A percentile compares a stretch with the other conserved stretches of the same genome.
Evolutionary conservation across 2,113 vertebrate species (phyloP).

Genomic region (Eubucco bourcierii): DNA sequence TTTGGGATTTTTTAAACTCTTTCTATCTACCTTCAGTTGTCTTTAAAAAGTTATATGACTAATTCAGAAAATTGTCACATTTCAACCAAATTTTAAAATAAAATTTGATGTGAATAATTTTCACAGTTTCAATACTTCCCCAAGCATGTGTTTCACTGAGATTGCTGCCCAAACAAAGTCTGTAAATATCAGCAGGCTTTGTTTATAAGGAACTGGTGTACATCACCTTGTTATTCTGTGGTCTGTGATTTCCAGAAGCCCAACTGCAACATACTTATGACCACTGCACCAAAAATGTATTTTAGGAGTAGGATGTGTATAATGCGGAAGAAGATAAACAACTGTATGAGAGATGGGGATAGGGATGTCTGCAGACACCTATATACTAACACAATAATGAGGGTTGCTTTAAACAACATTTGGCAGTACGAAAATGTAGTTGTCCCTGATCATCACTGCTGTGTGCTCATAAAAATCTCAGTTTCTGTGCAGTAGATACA

Average conservation of each 20-base stretch:
- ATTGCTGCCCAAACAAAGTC: background rate
- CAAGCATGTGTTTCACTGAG: background rate
- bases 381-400: background rate
- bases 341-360: background rate
- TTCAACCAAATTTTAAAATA: background rate
- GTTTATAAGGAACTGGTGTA: background rate
- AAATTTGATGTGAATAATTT: background rate
- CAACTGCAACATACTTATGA: background rate
- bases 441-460: background rate
- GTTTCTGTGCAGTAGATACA: background rate
- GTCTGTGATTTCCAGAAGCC: background rate
- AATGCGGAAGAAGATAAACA: background rate
- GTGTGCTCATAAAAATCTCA: background rate
- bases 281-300: background rate
- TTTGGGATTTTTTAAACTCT: background rate
- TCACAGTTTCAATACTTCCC: background rate
- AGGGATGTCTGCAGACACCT: rapidly evolving
- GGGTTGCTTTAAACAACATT: rapidly evolving
- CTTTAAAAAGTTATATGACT: background rate
- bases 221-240: background rate
- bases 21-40: background rate
- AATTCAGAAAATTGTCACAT: background rate
- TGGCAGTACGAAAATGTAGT: background rate
- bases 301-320: background rate
- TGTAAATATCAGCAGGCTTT: background rate